These are phyloP conservation scores for Micrasema longulum DNA, from an alignment of 1,140 invertebrate genomes.

Conservation along the genomic window DNA sequence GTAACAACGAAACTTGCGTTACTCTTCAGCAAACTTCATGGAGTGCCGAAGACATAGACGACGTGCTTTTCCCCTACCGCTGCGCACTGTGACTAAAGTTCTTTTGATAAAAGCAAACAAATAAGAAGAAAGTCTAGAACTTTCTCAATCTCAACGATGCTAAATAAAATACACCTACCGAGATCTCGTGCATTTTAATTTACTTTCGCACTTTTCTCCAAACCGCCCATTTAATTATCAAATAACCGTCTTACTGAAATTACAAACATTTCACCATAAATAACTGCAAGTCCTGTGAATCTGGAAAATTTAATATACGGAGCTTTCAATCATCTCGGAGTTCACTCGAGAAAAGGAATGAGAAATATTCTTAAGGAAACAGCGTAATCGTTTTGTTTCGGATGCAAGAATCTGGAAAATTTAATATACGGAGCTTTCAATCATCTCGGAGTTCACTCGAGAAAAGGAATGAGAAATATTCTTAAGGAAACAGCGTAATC, in stretches of 20 bases:
- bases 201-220: slow-evolving; percentile 10
- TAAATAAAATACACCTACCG: not conserved
- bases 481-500: slow-evolving; percentile 31
- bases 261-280: not conserved
- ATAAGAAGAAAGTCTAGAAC: too few species aligned
- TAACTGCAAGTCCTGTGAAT: not conserved
- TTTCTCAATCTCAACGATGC: too few species aligned
- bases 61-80: too few species aligned
- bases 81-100: too few species aligned
- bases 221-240: slow-evolving; percentile 18
- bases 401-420: too few species aligned
- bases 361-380: slow-evolving; percentile 21
- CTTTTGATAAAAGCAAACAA: too few species aligned
- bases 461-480: slow-evolving; percentile 23
- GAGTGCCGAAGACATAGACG: too few species aligned
- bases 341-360: slow-evolving; percentile 21
- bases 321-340: slow-evolving; percentile 14
- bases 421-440: slow-evolving; percentile 18
- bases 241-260: slow-evolving; percentile 18
- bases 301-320: slow-evolving; percentile 3
- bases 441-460: slow-evolving; percentile 14
- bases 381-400: slow-evolving; percentile 40
- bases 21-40: too few species aligned
- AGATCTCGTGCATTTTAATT: slow-evolving; percentile 9
- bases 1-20: too few species aligned